Conservation (phyloP, 37 sponge, comb jelly and placozoan species). For the Ephydatia muelleri region DNA sequence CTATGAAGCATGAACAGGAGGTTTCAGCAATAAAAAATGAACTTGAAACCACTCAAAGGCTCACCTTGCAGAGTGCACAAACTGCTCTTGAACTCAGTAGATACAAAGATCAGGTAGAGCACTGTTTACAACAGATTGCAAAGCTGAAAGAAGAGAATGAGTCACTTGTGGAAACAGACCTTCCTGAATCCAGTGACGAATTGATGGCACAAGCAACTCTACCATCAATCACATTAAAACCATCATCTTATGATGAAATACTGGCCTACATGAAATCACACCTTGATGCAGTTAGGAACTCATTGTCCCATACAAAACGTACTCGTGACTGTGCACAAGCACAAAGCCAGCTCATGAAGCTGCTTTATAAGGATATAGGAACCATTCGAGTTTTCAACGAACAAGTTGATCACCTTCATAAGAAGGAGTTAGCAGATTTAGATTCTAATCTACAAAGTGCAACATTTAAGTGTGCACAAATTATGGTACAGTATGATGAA, state of each 20-base stretch:
- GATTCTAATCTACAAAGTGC: not conserved
- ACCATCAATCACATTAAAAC: not conserved
- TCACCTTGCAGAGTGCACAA: not conserved
- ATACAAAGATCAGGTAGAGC: not conserved
- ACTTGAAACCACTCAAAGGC: not conserved
- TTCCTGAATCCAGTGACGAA: not conserved
- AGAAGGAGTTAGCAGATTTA: not conserved
- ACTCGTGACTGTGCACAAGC: not conserved
- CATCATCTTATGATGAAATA: not conserved
- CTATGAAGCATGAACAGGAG: not conserved
- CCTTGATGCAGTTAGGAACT: not conserved
- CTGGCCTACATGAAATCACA: not conserved
- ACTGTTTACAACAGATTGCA: not conserved
- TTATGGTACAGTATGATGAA: not conserved
- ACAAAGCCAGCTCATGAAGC: not conserved
- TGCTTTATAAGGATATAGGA: not conserved
- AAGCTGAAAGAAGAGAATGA: not conserved
- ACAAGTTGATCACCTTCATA: not conserved
- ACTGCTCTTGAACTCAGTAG: not conserved
- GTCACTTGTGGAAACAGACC: not conserved
- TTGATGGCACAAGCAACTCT: not conserved
- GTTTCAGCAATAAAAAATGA: not conserved
- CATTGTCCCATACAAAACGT: not conserved
- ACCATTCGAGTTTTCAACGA: not conserved
- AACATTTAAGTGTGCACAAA: not conserved